Percentiles rank a stretch among this genome's conserved stretches.
phyloP scores from a whole-genome alignment of 2,113 vertebrate species.

The Pituophis catenifer region DNA sequence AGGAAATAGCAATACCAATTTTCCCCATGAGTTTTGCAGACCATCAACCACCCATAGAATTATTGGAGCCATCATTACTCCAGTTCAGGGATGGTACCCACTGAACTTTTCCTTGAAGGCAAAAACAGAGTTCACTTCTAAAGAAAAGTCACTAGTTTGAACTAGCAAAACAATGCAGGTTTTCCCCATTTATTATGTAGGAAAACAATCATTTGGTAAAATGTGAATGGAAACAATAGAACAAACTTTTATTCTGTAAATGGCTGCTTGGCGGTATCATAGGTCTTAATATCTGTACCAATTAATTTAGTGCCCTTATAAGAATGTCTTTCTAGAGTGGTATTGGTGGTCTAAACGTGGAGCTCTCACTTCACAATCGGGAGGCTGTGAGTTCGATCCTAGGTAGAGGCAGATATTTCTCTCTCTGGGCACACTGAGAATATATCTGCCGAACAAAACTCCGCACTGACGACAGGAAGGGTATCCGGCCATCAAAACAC shows the following conservation, averaged over 20 bases:
- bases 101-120: neutral
- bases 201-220: neutral
- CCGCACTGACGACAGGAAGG: too few species aligned
- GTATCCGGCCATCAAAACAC: too few species aligned
- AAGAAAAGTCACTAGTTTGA: neutral
- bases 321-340: neutral
- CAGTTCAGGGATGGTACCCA: neutral
- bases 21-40: neutral
- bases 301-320: neutral
- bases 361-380: too few species aligned
- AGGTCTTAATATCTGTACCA: neutral
- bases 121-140: neutral
- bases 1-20: neutral
- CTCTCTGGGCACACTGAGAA: too few species aligned
- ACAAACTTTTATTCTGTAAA: neutral
- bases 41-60: neutral
- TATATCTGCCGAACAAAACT: too few species aligned
- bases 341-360: too few species aligned
- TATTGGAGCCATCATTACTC: neutral
- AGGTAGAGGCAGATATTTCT: too few species aligned
- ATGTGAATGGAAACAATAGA: neutral
- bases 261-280: neutral
- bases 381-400: too few species aligned
- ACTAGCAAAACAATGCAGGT: neutral
- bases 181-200: neutral